Percentiles rank a stretch among this genome's conserved stretches.
These are phyloP conservation scores for Myotis davidii DNA, from an alignment of 2,113 vertebrate species.

Conservation along the genomic window DNA sequence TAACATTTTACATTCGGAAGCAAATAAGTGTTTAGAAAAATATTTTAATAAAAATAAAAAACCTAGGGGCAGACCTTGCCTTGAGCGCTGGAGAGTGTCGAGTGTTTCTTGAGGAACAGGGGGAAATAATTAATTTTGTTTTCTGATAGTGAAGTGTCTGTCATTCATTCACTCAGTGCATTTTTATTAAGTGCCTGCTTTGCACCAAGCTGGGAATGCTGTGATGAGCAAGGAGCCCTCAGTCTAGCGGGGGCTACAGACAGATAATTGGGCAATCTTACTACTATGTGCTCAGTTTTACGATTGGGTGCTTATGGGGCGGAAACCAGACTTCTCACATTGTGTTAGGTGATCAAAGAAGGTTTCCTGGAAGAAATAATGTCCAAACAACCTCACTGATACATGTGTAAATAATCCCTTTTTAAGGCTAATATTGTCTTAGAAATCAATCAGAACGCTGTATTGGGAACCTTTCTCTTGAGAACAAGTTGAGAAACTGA, in stretches of 20 bases:
- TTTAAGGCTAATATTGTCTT: not conserved
- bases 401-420: not conserved
- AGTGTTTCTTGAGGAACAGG: not conserved
- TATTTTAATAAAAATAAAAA: conserved; percentile 45
- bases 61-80: not conserved
- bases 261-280: not conserved
- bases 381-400: not conserved
- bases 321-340: not conserved
- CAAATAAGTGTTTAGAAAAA: not conserved
- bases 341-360: not conserved
- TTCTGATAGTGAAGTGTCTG: not conserved
- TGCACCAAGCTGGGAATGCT: not conserved
- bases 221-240: not conserved
- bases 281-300: not conserved
- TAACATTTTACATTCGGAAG: not conserved
- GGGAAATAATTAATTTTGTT: not conserved
- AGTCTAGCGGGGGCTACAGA: not conserved
- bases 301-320: not conserved
- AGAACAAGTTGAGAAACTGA: not conserved
- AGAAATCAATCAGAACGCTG: not conserved
- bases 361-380: not conserved
- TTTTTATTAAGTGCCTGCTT: conserved; percentile 13
- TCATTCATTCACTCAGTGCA: not conserved
- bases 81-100: not conserved
- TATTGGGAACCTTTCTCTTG: not conserved